Base-by-base conservation (phyloP, 1,140 invertebrate genomes). In the Centruroides sculpturatus region DNA sequence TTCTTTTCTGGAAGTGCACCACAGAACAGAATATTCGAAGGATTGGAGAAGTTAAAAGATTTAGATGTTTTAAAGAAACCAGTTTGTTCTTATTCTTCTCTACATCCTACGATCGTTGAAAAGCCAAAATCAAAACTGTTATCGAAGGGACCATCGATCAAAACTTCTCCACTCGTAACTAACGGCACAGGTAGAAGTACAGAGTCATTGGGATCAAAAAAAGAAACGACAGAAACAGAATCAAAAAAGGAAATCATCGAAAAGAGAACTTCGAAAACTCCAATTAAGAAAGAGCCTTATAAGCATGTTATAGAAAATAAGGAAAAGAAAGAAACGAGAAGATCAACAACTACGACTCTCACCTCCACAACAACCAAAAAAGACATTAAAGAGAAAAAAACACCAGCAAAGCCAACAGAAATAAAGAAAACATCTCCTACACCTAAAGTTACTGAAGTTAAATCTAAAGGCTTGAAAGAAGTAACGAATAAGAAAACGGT, bases 1-100 rank as follows among this genome's bases (percentile, higher is more conserved):
- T 80, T 98, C 50, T 96, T 96, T 69, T 92, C 94, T 3, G 93
- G 94, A 46, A 93, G 88, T 70, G 88, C 89, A 35, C 92, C 93
- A 0, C 93, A 98, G 72, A 84, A 87, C 66, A 95, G 95, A 78
- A 90, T 97, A 63, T 88, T 96, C 69, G 92, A 96, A 77, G 92
- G 92, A n/a, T 78, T 98, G 55, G 91, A 94, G 69, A 89, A 85
- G 71, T 62, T 80, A 35, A 77, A 77, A 63, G 83, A 87, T 73
- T 75, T 95, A 54, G 90, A 94, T 70, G 91, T 92, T 69, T 78
- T 98, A 64, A 92, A 92, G 71, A 82, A 89, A 72, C 85, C 91
- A 0, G 82, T 85, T 1, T 95, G 91, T 69, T 85, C 86, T 6
- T 85, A 87, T n/a, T 53, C 56, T 1, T 61, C 59, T 1, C 47